Percentiles rank a stretch among this genome's conserved stretches.
Evolutionary conservation across 2,113 vertebrate genomes (phyloP).

Genomic region (Ophthalmolycus amberensis): DNA sequence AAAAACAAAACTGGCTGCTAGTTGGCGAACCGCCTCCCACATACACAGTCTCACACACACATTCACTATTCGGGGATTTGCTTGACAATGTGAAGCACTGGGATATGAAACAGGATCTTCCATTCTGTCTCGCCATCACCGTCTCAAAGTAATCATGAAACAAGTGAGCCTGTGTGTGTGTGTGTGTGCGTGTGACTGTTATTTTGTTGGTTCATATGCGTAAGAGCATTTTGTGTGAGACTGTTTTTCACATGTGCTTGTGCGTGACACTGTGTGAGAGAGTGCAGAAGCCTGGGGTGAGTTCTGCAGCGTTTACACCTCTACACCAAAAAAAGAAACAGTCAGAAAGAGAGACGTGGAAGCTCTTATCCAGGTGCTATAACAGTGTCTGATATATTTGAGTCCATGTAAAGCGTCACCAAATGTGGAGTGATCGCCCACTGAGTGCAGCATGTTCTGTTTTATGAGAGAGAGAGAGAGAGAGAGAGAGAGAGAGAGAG

Average conservation of each 20-base stretch:
- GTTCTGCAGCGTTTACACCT: constrained; percentile 38
- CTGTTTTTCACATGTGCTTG: constrained; percentile 15
- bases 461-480: constrained; percentile 66
- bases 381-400: constrained; percentile 50
- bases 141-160: constrained; percentile 26
- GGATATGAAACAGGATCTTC: constrained; percentile 51
- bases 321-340: neutral
- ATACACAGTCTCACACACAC: constrained; percentile 23
- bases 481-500: constrained; percentile 40
- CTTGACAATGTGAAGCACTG: constrained; percentile 35
- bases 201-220: constrained; percentile 6
- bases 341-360: neutral
- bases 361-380: constrained; percentile 49
- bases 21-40: constrained; percentile 55
- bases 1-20: constrained; percentile 37
- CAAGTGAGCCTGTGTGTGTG: constrained; percentile 19
- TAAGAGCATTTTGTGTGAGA: neutral
- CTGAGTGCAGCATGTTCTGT: constrained; percentile 74
- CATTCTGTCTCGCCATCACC: constrained; percentile 25
- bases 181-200: neutral
- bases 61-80: constrained; percentile 36
- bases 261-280: constrained; percentile 14
- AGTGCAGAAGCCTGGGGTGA: constrained; percentile 19
- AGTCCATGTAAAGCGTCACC: constrained; percentile 53
- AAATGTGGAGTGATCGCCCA: constrained; percentile 77